phyloP scores from a whole-genome alignment of 92 coral and sea anemone genomes.

The Metridium senile region DNA sequence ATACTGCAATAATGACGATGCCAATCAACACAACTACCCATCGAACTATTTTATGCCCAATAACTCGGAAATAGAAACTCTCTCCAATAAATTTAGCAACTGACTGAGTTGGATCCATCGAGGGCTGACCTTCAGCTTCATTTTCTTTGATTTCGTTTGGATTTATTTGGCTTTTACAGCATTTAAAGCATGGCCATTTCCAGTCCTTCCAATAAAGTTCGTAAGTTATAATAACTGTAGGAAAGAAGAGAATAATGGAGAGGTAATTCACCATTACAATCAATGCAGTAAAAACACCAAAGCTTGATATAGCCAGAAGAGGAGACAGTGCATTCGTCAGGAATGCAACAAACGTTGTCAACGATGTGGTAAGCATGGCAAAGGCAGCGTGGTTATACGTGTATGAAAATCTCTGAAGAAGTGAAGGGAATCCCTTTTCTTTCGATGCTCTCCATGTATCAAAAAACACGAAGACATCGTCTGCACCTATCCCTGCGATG shows the following conservation, averaged over 20 bases:
- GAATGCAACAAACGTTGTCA: slow-evolving; percentile 77
- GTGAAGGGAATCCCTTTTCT: slow-evolving; percentile 30
- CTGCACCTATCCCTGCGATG: slow-evolving; percentile 74
- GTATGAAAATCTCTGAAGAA: slow-evolving; percentile 49
- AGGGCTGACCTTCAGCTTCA: slow-evolving; percentile 4
- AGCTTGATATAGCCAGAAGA: slow-evolving; percentile 62
- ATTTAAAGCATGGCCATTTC: slow-evolving; percentile 63
- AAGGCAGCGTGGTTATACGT: slow-evolving; percentile 62
- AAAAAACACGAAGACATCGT: slow-evolving; percentile 68
- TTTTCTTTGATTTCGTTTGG: background rate
- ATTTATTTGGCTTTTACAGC: slow-evolving; percentile 1
- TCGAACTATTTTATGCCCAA: slow-evolving; percentile 51
- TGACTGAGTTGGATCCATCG: background rate
- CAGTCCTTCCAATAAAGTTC: slow-evolving; percentile 62
- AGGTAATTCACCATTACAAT: slow-evolving; percentile 74
- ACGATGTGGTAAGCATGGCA: slow-evolving; percentile 73
- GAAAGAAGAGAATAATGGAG: slow-evolving; percentile 65
- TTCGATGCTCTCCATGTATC: slow-evolving; percentile 74
- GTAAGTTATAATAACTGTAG: slow-evolving; percentile 64
- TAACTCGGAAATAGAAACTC: slow-evolving; percentile 40
- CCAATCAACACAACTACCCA: slow-evolving; percentile 44
- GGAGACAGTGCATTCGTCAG: slow-evolving; percentile 65
- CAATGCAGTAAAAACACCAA: slow-evolving; percentile 73
- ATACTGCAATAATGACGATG: slow-evolving; percentile 38
- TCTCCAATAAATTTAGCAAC: slow-evolving; percentile 47